Conservation (phyloP, 30 jellyfish, hydroid and myxozoan species). For the Thelohanellus kitauei region DNA sequence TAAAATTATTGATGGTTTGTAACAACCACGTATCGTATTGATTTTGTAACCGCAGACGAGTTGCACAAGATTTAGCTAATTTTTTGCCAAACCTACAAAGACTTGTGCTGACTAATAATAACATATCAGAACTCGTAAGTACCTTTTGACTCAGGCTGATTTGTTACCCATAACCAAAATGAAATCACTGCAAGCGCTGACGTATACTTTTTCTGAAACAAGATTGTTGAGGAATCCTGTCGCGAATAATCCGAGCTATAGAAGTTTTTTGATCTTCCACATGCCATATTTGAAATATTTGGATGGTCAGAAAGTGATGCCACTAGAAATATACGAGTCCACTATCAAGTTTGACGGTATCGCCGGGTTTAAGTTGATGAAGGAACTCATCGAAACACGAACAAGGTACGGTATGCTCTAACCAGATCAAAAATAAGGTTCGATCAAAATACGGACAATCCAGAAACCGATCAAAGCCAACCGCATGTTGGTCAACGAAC, state of each 20-base stretch:
- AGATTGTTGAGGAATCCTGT: constrained; percentile 63
- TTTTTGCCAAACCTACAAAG: constrained; percentile 30
- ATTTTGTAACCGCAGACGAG: constrained; percentile 15
- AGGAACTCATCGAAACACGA: too few species aligned
- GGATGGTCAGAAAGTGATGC: not conserved
- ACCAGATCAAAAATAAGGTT: too few species aligned
- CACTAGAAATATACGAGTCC: not conserved
- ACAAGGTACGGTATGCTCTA: too few species aligned
- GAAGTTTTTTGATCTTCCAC: constrained; percentile 21
- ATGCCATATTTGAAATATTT: constrained; percentile 16
- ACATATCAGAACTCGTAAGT: constrained; percentile 38
- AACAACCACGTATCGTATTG: constrained; percentile 41
- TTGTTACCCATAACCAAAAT: not conserved
- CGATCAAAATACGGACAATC: too few species aligned
- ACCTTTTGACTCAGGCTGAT: not conserved
- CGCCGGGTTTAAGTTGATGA: too few species aligned
- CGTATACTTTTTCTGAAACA: not conserved
- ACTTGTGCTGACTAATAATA: constrained; percentile 42
- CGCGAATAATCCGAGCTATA: constrained; percentile 28
- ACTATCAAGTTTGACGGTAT: too few species aligned
- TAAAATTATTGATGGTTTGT: constrained; percentile 21
- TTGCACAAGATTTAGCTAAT: constrained; percentile 28
- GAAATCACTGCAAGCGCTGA: too few species aligned
- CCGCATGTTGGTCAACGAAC: too few species aligned
- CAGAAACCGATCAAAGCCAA: too few species aligned